Base-by-base conservation (phyloP, 2,113 vertebrate genomes). In the Nyctereutes procyonoides region DNA sequence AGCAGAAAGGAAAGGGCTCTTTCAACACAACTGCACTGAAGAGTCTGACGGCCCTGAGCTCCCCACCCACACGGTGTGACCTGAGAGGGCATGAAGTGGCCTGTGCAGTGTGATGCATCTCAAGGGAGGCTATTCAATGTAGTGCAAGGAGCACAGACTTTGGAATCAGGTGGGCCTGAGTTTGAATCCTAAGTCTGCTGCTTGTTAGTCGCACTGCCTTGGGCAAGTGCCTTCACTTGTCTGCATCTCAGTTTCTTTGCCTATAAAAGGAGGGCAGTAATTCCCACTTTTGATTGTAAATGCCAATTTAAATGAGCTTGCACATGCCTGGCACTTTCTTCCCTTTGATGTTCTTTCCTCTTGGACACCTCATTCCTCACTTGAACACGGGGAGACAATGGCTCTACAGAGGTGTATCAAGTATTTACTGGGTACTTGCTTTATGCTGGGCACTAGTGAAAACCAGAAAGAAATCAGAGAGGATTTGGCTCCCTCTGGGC, bases 21-120 rank as follows among this genome's bases (percentile, higher is more conserved):
- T 53, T 88, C 81, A 35, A 1, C 11, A 48, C 0, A 1, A 43
- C 30, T 56, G 17, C 13, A 55, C 13, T 10, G 28, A 38, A 73
- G 67, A 87, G 48, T 26, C 4, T 4, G 83, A 14, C 2, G 32
- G 81, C 14, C 51, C 24, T 11, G 74, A 65, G 24, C 1, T 74
- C 63, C 6, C 11, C 3, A 8, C 26, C 77, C 62, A 19, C n/a
- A 20, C 0, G 13, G 38, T 55, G 10, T 30, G 3, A 32, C 38
- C 38, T 3, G 8, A 14, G 19, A 55, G 24, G 62, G 24, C 24
- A 20, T 1, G 32, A 2, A 22, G 51, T 60, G 11, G 74, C 14
- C 14, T 15, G 19, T 63, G 51, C 35, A 1, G 22, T 11, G 10
- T 9, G 51, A 24, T 4, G 6, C 12, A 5, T 12, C 35, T 20